Percentiles rank a stretch among this genome's conserved stretches.
Evolutionary conservation across 2,888 invertebrate genomes (phyloP).

Genomic region (Amiota mariae): DNA sequence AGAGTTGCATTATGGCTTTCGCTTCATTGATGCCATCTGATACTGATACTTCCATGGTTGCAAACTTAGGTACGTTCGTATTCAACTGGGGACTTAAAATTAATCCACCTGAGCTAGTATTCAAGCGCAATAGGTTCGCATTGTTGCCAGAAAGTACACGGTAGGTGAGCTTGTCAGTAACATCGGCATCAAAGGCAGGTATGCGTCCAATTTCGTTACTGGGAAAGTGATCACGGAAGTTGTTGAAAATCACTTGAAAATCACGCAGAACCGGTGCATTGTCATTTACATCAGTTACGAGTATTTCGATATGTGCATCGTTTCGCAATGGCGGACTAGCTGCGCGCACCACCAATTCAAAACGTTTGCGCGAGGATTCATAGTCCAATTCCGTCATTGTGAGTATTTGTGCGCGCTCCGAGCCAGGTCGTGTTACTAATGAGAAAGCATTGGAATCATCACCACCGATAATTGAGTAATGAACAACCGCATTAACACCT

Average conservation of each 20-base stretch:
- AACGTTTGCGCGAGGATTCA: constrained; percentile 93
- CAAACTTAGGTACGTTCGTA: constrained; percentile 94
- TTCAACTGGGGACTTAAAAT: constrained; percentile 93
- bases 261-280: constrained; percentile 94
- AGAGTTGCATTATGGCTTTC: constrained; percentile 92
- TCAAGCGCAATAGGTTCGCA: constrained; percentile 89
- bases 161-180: constrained; percentile 87
- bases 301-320: constrained; percentile 89
- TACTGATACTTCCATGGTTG: constrained; percentile 94
- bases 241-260: constrained; percentile 95
- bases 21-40: constrained; percentile 95
- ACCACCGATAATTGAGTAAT: constrained; percentile 95
- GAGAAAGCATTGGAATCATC: constrained; percentile 92
- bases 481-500: constrained; percentile 91
- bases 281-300: constrained; percentile 95
- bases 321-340: constrained; percentile 91
- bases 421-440: constrained; percentile 85
- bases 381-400: constrained; percentile 95
- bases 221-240: constrained; percentile 94
- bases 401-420: constrained; percentile 89
- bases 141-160: constrained; percentile 93
- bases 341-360: constrained; percentile 90
- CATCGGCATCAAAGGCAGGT: constrained; percentile 96
- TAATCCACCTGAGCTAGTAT: constrained; percentile 87
- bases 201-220: constrained; percentile 92